Percentiles rank a stretch among this genome's conserved stretches.
Evolutionary conservation across 2,797 vertebrate species (phyloP).

Genomic region (Etheostoma perlongum): DNA sequence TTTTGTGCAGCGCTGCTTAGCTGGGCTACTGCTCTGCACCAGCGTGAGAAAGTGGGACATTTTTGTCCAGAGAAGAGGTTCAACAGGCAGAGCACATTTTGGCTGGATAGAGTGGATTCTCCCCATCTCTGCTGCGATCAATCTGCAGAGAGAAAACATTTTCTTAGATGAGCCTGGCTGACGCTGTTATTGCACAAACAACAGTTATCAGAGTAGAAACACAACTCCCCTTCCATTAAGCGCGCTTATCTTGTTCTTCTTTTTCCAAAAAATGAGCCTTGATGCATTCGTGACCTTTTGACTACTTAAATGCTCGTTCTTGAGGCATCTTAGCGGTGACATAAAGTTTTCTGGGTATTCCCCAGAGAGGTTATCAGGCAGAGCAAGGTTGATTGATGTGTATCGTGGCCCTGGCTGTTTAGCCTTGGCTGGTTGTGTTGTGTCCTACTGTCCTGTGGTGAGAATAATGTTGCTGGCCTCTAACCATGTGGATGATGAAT

Average conservation of each 20-base stretch:
- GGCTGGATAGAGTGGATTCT: constrained; percentile 82
- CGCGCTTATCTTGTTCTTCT: constrained; percentile 66
- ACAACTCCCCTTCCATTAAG: constrained; percentile 72
- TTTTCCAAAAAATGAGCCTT: constrained; percentile 41
- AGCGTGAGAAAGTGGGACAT: constrained; percentile 79
- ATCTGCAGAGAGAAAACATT: constrained; percentile 69
- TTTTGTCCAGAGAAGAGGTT: constrained; percentile 81
- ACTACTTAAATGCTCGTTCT: constrained; percentile 46
- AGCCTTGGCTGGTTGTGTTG: constrained; percentile 39
- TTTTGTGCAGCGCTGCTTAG: constrained; percentile 6
- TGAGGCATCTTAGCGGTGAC: constrained; percentile 49
- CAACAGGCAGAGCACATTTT: constrained; percentile 28
- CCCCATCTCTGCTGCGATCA: constrained; percentile 83
- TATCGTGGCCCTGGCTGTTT: constrained; percentile 42
- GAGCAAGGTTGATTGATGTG: constrained; percentile 58
- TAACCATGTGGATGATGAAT: constrained; percentile 51
- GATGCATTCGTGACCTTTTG: constrained; percentile 62
- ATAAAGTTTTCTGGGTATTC: constrained; percentile 37
- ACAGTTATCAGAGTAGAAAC: constrained; percentile 64
- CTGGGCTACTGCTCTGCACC: constrained; percentile 51
- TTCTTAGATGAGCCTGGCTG: constrained; percentile 55
- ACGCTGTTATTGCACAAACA: constrained; percentile 70
- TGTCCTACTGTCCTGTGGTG: constrained; percentile 45
- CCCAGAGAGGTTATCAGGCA: constrained; percentile 37
- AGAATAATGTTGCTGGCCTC: constrained; percentile 46